These are phyloP conservation scores for Acleris literana DNA, from an alignment of 2,888 invertebrate species.

Conservation along the genomic window DNA sequence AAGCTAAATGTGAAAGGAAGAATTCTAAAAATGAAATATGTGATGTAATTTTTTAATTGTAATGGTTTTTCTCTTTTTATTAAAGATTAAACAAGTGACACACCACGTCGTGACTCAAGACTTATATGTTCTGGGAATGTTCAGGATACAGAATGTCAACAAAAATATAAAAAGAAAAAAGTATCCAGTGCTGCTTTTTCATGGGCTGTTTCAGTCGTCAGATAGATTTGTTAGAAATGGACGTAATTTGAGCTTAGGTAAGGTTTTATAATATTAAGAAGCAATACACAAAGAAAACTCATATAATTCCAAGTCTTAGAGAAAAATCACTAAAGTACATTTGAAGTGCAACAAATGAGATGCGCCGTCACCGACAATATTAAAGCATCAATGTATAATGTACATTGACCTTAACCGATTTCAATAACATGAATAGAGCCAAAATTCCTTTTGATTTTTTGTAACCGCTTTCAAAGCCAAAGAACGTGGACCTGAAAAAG, in stretches of 20 bases:
- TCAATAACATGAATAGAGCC: no score
- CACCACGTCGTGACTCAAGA: conserved; percentile 4
- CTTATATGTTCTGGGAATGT: conserved; percentile 4
- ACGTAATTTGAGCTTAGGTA: conserved; percentile 15
- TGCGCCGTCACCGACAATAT: no score
- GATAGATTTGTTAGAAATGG: conserved; percentile 14
- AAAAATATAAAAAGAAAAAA: background rate
- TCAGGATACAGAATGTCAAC: conserved; percentile 5
- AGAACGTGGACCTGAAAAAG: no score
- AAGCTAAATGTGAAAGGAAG: no score
- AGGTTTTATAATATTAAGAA: background rate
- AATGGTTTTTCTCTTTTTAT: background rate
- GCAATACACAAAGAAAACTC: background rate
- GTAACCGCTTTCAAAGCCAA: no score
- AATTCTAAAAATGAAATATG: no score
- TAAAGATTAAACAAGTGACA: background rate
- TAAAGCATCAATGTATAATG: no score
- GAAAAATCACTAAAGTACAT: no score
- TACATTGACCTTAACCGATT: no score
- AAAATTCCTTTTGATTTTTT: no score
- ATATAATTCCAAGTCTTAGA: background rate
- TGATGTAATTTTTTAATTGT: no score
- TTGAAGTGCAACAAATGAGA: no score
- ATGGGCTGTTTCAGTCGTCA: conserved; percentile 21
- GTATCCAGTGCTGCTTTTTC: conserved; percentile 8